Conservation (phyloP, 2,888 invertebrate species). For the Sisyra terminalis region DNA sequence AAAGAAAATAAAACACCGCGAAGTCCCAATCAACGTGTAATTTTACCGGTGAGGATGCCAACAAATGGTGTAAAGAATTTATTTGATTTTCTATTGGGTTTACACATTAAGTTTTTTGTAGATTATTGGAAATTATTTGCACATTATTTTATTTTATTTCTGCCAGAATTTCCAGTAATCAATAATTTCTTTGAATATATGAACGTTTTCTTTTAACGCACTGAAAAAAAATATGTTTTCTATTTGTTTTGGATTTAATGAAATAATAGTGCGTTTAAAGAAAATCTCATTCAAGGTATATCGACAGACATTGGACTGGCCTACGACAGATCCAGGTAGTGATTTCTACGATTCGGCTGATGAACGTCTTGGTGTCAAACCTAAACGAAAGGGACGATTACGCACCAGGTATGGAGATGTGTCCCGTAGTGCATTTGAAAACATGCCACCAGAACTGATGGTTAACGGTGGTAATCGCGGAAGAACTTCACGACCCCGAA, state of each 20-base stretch:
- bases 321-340: slow-evolving; percentile 48
- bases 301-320: slow-evolving; percentile 9
- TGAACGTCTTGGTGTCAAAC: slow-evolving; percentile 33
- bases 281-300: slow-evolving; percentile 9
- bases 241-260: slow-evolving; percentile 1
- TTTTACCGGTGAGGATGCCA: slow-evolving; percentile 31
- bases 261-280: slow-evolving; percentile 2
- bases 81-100: no score
- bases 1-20: slow-evolving; percentile 18
- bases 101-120: no score
- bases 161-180: not conserved
- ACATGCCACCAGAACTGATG: slow-evolving; percentile 36
- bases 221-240: not conserved
- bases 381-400: slow-evolving; percentile 29
- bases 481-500: slow-evolving; percentile 23
- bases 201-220: no score
- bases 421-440: slow-evolving; percentile 31
- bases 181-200: not conserved
- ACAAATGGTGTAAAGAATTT: no score
- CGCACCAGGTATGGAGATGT: slow-evolving; percentile 26
- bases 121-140: no score
- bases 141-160: not conserved
- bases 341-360: slow-evolving; percentile 42
- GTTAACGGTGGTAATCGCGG: slow-evolving; percentile 16
- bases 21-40: slow-evolving; percentile 32